These are phyloP conservation scores for Harpagus bidentatus DNA, from an alignment of 2,113 vertebrate genomes.

Conservation along the genomic window DNA sequence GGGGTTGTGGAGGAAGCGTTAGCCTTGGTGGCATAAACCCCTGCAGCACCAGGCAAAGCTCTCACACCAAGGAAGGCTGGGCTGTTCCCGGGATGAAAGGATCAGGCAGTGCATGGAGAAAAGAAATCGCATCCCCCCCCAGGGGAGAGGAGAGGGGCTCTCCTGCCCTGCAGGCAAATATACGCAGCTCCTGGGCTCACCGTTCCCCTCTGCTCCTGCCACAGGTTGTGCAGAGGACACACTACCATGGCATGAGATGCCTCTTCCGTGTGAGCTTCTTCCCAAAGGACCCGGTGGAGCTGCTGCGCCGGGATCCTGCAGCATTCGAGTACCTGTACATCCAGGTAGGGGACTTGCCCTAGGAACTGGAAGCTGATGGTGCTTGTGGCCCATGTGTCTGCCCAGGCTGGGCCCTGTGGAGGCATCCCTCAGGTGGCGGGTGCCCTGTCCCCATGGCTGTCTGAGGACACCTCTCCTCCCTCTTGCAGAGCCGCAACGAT, in stretches of 20 bases:
- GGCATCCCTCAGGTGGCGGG: neutral
- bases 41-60: neutral
- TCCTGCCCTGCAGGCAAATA: neutral
- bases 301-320: conserved; percentile 90
- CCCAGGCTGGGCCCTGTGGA: neutral
- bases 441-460: neutral
- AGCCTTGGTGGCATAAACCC: neutral
- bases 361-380: neutral
- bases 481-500: conserved; percentile 90
- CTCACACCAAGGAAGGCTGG: neutral
- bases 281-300: conserved; percentile 94
- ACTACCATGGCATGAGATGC: conserved; percentile 98
- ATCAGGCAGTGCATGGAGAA: neutral
- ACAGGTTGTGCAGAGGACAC: conserved; percentile 97
- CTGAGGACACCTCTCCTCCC: neutral
- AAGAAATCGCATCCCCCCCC: neutral
- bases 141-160: neutral
- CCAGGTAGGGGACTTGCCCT: conserved; percentile 75
- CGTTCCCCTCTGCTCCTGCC: neutral
- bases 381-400: rapidly evolving
- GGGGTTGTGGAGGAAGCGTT: rapidly evolving
- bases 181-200: neutral
- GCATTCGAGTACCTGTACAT: conserved; percentile 98
- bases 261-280: conserved; percentile 97
- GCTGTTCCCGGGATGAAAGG: neutral